A percentile compares a stretch with the other conserved stretches of the same genome.
Conservation (phyloP, 2,113 vertebrate species). For the Ibidorhyncha struthersii region DNA sequence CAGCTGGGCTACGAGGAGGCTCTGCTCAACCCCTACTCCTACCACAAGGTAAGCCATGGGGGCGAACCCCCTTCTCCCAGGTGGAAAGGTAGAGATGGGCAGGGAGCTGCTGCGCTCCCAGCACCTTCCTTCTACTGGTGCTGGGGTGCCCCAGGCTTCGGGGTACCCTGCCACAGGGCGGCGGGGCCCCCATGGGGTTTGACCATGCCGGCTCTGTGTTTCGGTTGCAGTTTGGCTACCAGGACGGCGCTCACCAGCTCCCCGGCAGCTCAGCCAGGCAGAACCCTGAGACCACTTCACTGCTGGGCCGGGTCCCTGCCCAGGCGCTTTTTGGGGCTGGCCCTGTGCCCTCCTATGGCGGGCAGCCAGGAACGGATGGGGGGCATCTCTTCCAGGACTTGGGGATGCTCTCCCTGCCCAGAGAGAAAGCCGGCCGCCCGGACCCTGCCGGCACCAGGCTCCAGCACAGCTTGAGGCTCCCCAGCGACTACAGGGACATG, state of each 20-base stretch:
- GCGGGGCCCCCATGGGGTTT: background rate
- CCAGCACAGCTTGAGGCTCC: conserved; percentile 70
- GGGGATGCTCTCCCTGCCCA: conserved; percentile 82
- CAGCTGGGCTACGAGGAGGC: conserved; percentile 80
- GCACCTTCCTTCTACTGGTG: background rate
- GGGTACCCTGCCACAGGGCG: background rate
- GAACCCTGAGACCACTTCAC: conserved; percentile 48
- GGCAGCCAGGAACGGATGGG: conserved; percentile 78
- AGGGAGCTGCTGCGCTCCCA: background rate
- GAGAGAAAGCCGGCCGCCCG: conserved; percentile 72
- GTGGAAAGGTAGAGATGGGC: background rate
- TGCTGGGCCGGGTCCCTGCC: conserved; percentile 64
- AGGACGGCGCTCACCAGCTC: conserved; percentile 75
- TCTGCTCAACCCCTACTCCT: conserved; percentile 86
- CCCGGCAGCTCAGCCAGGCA: conserved; percentile 5
- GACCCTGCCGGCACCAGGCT: conserved; percentile 55
- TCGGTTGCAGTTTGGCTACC: conserved; percentile 82
- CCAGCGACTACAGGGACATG: conserved; percentile 35
- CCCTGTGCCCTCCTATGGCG: conserved; percentile 75
- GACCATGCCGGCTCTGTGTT: background rate
- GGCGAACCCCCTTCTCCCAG: rapidly evolving
- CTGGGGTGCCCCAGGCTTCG: background rate
- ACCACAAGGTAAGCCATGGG: conserved; percentile 81
- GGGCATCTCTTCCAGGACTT: conserved; percentile 87
- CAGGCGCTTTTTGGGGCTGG: conserved; percentile 68